Base-by-base conservation (phyloP, 2,113 vertebrate genomes). In the Rhineura floridana region DNA sequence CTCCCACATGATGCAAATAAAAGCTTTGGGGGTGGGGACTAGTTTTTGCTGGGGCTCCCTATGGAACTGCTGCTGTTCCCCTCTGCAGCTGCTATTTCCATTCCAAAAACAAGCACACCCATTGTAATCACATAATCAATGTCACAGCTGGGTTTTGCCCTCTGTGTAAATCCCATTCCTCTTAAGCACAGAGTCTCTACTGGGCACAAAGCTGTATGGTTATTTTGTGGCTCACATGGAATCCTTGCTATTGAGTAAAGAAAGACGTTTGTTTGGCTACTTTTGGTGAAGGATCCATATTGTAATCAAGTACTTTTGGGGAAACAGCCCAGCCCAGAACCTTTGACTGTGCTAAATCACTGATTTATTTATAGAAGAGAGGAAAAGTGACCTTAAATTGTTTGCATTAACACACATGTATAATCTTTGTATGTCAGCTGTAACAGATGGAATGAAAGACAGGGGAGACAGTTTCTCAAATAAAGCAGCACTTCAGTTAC, bases 301-400 rank as follows among this genome's bases (percentile, higher is more conserved):
- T 50, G 36, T 50, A 69, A 39, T 70, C 44, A 80, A 67, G 48
- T 87, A 67, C 48, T 19, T 72, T 48, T 81, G 15, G 15, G 28
- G 48, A 8, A 59, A 5, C 30, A 84, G 85, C 87, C 30, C 9
- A 88, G n/a, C 69, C 78, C 9, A 85, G 90, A 76, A 86, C 48
- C 52, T 93, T 86, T 78, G 69, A 84, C 62, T 86, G 4, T 50
- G 65, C 81, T 89, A 84, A 72, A 73, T 70, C 62, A 36, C 69
- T 0, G 3, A 23, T 84, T 93, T 90, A 81, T 92, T 93, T 92
- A 15, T 91, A 85, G 91, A 90, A 86, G 46, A 17, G 42, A 92
- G 59, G 23, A 81, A 30, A 93, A 92, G 55, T 80, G 65, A 84
- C 91, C 91, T 93, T 85, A 92, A 94, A 91, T 89, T 91, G 62